phyloP scores from a whole-genome alignment of 2,113 vertebrate species.

The Candoia aspera region DNA sequence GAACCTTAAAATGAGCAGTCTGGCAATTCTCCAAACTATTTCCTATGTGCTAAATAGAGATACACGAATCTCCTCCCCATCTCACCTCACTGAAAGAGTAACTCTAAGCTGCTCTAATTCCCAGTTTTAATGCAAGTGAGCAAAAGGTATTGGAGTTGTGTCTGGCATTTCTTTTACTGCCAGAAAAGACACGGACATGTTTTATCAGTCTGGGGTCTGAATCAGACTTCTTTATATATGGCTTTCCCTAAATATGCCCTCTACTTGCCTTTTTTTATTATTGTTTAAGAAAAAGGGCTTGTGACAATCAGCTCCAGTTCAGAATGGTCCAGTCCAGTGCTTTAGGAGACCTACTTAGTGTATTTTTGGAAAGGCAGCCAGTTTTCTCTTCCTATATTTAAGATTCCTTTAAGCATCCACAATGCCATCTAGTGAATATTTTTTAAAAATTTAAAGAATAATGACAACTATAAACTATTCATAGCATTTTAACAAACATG shows the following conservation, averaged over 20 bases:
- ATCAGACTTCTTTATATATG: not conserved
- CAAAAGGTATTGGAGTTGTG: not conserved
- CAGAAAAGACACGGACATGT: not conserved
- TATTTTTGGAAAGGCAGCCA: not conserved
- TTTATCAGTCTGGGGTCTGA: not conserved
- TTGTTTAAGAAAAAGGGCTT: not conserved
- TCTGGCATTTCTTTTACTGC: not conserved
- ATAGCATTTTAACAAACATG: not conserved
- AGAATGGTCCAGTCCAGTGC: not conserved
- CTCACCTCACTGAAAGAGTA: not conserved
- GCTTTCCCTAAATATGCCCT: not conserved
- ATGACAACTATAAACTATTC: not conserved
- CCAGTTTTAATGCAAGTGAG: not conserved
- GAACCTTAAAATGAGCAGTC: not conserved
- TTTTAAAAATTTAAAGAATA: not conserved
- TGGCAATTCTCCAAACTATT: not conserved
- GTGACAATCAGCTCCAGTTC: not conserved
- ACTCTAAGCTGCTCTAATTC: not conserved
- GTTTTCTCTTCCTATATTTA: not conserved
- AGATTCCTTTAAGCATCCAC: conserved; percentile 34
- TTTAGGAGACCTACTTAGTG: not conserved
- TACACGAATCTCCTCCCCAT: not conserved
- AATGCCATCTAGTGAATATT: conserved; percentile 64
- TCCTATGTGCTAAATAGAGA: not conserved
- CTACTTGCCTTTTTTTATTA: not conserved